phyloP scores from a whole-genome alignment of 2,888 invertebrate genomes.

The Monoplex corrugatus region DNA sequence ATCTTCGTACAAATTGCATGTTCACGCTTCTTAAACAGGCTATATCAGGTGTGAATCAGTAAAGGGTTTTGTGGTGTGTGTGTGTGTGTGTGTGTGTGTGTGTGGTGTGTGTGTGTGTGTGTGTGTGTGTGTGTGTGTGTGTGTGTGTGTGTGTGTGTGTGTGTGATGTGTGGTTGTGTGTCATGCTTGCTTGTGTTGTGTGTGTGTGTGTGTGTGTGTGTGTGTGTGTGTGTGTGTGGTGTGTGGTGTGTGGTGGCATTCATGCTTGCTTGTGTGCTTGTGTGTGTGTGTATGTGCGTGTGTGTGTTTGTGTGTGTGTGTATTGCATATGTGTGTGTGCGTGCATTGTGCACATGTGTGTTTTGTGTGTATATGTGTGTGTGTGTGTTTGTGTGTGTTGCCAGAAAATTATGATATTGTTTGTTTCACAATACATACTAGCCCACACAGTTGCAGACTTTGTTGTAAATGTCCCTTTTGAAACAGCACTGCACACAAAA shows the following conservation, averaged over 20 bases:
- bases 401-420: too few species aligned
- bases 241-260: too few species aligned
- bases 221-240: conserved; percentile 15
- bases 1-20: conserved; percentile 93
- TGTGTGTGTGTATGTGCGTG: too few species aligned
- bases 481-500: neutral
- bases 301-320: neutral
- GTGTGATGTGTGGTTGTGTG: neutral
- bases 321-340: too few species aligned
- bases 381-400: too few species aligned
- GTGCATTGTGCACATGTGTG: too few species aligned
- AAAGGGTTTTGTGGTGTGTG: neutral
- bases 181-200: conserved; percentile 1
- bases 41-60: conserved; percentile 84
- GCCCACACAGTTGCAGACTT: too few species aligned
- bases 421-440: too few species aligned
- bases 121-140: neutral
- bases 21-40: conserved; percentile 92
- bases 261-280: too few species aligned
- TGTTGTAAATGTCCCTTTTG: too few species aligned
- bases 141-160: neutral
- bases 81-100: neutral
- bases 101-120: neutral
- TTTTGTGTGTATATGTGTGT: too few species aligned
- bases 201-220: conserved; percentile 21